Percentiles rank a stretch among this genome's conserved stretches.
Evolutionary conservation across 2,797 vertebrate genomes (phyloP).

Genomic region (Tiaroga cobitis): DNA sequence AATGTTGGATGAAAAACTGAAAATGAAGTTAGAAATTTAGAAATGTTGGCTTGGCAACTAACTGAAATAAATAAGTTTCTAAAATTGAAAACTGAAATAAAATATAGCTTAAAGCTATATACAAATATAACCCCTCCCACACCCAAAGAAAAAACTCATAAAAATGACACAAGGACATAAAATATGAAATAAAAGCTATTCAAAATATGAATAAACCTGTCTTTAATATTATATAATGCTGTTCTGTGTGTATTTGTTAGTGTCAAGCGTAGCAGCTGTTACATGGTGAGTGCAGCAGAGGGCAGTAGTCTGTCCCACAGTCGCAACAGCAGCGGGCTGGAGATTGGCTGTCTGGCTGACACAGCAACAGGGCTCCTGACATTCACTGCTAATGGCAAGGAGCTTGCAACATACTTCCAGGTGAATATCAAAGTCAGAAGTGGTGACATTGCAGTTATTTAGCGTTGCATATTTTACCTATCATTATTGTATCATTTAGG

Average conservation of each 20-base stretch:
- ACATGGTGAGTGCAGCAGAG: constrained; percentile 95
- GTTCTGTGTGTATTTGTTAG: constrained; percentile 70
- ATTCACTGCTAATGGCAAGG: constrained; percentile 91
- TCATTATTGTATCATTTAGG: neutral
- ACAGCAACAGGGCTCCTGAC: constrained; percentile 88
- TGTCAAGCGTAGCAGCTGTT: constrained; percentile 92
- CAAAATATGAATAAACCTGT: neutral
- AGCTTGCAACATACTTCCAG: constrained; percentile 90
- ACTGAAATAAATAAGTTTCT: too few relatives aligned
- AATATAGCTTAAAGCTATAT: too few relatives aligned
- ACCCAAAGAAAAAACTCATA: neutral
- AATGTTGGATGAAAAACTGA: too few relatives aligned
- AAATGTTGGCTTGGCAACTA: too few relatives aligned
- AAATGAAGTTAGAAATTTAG: too few relatives aligned
- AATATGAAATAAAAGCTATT: neutral
- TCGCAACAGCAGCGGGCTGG: constrained; percentile 86
- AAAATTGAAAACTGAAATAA: too few relatives aligned
- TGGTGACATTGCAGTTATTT: neutral
- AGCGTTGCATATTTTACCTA: neutral
- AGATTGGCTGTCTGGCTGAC: constrained; percentile 93
- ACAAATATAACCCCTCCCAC: too few relatives aligned
- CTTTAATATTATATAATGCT: neutral
- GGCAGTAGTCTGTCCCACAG: constrained; percentile 87
- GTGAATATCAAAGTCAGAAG: constrained; percentile 67
- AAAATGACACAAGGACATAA: neutral